These are phyloP conservation scores for Ailuropoda melanoleuca DNA, from an alignment of 2,113 vertebrate species.

Conservation along the genomic window DNA sequence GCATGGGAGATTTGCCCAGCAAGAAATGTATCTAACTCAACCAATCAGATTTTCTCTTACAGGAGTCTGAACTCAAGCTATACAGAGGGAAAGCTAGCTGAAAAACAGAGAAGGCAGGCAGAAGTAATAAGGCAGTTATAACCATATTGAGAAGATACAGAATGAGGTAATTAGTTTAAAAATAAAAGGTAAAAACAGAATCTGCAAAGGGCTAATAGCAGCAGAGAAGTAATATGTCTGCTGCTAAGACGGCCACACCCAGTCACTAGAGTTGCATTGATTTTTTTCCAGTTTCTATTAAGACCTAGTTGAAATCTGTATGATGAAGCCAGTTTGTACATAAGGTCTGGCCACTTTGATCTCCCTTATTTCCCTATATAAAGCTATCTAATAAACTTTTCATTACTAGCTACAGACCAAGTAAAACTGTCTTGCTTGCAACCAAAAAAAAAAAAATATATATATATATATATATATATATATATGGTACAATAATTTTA, in stretches of 20 bases:
- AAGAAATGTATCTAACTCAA: constrained; percentile 2
- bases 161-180: neutral
- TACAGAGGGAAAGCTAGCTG: neutral
- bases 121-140: neutral
- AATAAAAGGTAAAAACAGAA: neutral
- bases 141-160: neutral
- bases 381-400: neutral
- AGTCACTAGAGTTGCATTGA: neutral
- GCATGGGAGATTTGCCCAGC: neutral
- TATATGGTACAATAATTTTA: neutral
- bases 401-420: constrained; percentile 2
- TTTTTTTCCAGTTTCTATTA: neutral
- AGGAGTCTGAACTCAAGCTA: neutral
- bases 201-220: neutral
- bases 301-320: neutral
- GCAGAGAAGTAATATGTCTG: neutral
- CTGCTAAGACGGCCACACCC: neutral
- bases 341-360: neutral
- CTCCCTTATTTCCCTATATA: neutral
- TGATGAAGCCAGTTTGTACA: neutral
- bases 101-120: neutral
- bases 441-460: neutral
- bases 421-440: constrained; percentile 19
- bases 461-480: no score
- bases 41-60: neutral